phyloP scores from a whole-genome alignment of 2,797 vertebrate genomes.

The Acanthis flammea region DNA sequence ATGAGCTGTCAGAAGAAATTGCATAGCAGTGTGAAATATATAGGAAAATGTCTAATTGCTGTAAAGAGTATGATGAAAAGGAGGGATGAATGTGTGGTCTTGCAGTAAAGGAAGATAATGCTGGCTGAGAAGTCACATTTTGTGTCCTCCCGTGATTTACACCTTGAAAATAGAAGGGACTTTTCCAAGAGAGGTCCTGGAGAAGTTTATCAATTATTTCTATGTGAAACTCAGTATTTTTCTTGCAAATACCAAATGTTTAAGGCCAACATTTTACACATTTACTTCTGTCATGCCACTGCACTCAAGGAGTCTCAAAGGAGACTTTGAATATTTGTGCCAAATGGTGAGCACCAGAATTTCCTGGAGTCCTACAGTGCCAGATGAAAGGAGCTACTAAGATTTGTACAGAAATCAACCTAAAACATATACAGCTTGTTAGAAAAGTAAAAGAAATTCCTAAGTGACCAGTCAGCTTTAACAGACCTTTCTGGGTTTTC shows the following conservation, averaged over 20 bases:
- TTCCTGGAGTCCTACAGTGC: not conserved
- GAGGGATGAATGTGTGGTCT: conserved; percentile 14
- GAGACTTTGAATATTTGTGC: not conserved
- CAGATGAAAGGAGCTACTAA: not conserved
- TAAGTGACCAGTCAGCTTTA: not conserved
- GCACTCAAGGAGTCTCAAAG: not conserved
- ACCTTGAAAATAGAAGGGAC: not conserved
- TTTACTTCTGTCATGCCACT: not conserved
- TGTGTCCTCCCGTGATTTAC: not conserved
- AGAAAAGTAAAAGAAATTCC: not conserved
- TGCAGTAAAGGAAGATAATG: not conserved
- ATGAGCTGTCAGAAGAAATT: conserved; percentile 59
- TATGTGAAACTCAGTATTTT: not conserved
- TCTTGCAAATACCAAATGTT: not conserved
- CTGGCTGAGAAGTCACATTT: conserved; percentile 8
- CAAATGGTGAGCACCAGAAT: not conserved
- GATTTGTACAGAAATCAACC: not conserved
- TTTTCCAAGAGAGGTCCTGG: not conserved
- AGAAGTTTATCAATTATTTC: not conserved
- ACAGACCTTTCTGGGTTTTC: not conserved
- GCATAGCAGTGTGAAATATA: conserved; percentile 41
- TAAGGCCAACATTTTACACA: not conserved
- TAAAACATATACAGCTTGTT: not conserved
- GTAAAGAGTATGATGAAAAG: conserved; percentile 34
- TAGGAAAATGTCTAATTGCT: conserved; percentile 58